Conservation (phyloP, 1,140 invertebrate species). For the Macrosteles quadrilineatus region DNA sequence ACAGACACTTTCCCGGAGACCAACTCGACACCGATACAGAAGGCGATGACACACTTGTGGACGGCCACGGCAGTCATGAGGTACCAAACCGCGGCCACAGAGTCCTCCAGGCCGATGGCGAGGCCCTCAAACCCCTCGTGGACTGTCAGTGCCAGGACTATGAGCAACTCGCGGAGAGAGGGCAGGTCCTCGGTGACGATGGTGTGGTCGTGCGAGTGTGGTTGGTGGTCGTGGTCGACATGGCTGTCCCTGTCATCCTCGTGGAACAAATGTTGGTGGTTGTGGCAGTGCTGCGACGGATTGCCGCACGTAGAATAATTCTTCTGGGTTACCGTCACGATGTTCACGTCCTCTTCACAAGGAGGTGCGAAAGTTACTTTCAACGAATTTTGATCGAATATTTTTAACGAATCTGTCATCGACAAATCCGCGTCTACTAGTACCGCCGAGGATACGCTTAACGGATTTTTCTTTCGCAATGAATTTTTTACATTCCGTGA, state of each 20-base stretch:
- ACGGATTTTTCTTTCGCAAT: not conserved
- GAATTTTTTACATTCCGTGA: not conserved
- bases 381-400: not conserved
- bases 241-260: not conserved
- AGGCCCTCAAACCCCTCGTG: constrained; percentile 68
- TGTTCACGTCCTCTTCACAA: constrained; percentile 7
- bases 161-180: constrained; percentile 51
- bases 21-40: constrained; percentile 57
- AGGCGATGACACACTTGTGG: constrained; percentile 63
- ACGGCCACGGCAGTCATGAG: constrained; percentile 70
- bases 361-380: constrained; percentile 18
- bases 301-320: not conserved
- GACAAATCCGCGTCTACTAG: not conserved
- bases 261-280: not conserved
- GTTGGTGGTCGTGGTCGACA: not conserved
- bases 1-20: constrained; percentile 48
- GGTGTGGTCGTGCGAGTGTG: constrained; percentile 26
- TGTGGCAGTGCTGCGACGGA: not conserved
- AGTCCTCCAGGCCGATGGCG: constrained; percentile 61
- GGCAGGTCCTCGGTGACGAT: constrained; percentile 18
- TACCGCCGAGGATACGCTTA: not conserved
- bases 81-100: constrained; percentile 51
- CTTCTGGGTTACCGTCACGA: not conserved
- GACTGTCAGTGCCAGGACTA: constrained; percentile 63
- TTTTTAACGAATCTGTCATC: not conserved